phyloP scores from a whole-genome alignment of 2,888 invertebrate species.

The Melanophora roralis region DNA sequence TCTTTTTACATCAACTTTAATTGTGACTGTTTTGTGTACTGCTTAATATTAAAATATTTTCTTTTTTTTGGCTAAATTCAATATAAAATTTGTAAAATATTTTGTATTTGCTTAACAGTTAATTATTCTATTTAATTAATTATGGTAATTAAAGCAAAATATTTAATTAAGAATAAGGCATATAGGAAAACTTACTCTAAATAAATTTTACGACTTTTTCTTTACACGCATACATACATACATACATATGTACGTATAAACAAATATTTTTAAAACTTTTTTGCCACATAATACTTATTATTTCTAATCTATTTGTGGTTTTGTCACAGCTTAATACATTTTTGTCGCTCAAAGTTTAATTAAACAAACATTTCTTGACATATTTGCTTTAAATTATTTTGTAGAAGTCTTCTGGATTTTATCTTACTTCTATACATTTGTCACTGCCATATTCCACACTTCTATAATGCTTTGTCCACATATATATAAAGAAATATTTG shows the following conservation, averaged over 20 bases:
- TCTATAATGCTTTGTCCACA: neutral
- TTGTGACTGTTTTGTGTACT: constrained; percentile 18
- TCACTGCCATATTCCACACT: neutral
- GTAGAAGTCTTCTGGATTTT: neutral
- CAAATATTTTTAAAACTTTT: neutral
- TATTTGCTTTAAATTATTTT: neutral
- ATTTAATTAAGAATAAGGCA: constrained; percentile 22
- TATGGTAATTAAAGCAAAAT: neutral
- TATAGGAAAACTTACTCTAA: neutral
- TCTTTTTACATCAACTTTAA: constrained; percentile 29
- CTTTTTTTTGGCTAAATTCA: constrained; percentile 35
- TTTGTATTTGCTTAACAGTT: neutral
- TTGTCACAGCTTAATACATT: neutral
- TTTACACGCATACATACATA: neutral
- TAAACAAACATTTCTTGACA: constrained; percentile 3
- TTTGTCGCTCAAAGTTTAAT: constrained; percentile 11
- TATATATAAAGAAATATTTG: neutral
- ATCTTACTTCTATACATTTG: constrained; percentile 8
- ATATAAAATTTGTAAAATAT: neutral
- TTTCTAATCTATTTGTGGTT: constrained; percentile 9
- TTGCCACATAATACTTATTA: neutral
- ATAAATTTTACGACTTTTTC: neutral
- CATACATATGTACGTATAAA: too few relatives aligned
- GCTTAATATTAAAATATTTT: neutral
- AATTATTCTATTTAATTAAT: neutral